Evolutionary conservation across 2,113 vertebrate genomes (phyloP).

Genomic region (Furnarius figulus): DNA sequence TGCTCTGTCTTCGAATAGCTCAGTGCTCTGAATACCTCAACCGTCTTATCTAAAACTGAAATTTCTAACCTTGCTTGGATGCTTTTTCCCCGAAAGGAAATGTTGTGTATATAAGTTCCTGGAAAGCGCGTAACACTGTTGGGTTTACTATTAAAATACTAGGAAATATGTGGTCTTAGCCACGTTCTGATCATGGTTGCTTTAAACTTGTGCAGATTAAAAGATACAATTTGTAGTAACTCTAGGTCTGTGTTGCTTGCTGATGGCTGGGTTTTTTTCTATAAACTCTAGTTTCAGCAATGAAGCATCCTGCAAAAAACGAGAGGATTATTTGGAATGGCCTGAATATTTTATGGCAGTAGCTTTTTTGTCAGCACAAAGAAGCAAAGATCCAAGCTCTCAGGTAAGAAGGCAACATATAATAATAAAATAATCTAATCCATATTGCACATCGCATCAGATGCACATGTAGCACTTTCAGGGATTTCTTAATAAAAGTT

Average conservation of each 20-base stretch:
- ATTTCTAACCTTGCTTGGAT: neutral
- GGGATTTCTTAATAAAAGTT: constrained; percentile 12
- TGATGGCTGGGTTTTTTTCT: neutral
- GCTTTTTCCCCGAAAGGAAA: constrained; percentile 11
- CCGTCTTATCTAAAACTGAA: constrained; percentile 39
- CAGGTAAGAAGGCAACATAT: constrained; percentile 75
- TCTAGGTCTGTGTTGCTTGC: neutral
- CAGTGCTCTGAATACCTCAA: constrained; percentile 24
- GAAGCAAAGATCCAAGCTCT: constrained; percentile 97
- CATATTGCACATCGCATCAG: neutral
- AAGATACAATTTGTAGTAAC: neutral
- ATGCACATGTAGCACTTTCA: neutral
- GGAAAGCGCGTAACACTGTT: neutral
- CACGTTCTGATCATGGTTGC: neutral
- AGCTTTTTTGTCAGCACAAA: constrained; percentile 95
- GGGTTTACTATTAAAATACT: constrained; percentile 16
- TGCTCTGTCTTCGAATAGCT: constrained; percentile 14
- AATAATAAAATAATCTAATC: neutral
- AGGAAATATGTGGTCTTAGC: neutral
- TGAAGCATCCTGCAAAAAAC: constrained; percentile 78
- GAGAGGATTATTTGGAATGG: constrained; percentile 95
- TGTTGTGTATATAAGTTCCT: neutral
- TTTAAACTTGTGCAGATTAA: neutral
- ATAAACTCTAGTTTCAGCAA: constrained; percentile 33
- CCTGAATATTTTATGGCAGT: constrained; percentile 98